Evolutionary conservation across 2,888 invertebrate species (phyloP), one percentile per base, ranked within the genome.

Genomic region (Brenthis ino): DNA sequence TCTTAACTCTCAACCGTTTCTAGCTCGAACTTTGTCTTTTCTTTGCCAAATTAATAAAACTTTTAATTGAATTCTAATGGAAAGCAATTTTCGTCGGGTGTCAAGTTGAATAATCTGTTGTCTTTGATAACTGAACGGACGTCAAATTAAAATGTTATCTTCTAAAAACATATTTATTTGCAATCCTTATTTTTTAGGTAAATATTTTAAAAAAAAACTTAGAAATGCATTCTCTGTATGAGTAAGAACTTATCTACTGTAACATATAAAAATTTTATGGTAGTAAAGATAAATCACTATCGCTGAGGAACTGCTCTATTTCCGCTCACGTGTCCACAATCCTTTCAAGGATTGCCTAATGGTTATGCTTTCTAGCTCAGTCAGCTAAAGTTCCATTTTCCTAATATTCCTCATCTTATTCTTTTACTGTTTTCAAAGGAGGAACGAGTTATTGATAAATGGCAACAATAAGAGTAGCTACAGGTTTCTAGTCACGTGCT

Each of bases 31-130:
- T 84, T 83, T 81, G 82, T 78, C 82, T 84, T 86, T 87, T 87
- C 88, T 87, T 86, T 85, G 84, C 83, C 82, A 88, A 89, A 91
- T 91, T 88, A 90, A 89, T 91, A 89, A 91, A 92, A 88, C 88
- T 92, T 92, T 92, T 90, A 92, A 91, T 91, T 89, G 88, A 89
- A 91, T 90, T 84, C 82, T 80, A 86, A 83, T 80, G 78, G 81
- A 84, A 82, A 86, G 85, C 82, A 85, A 87, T 86, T 86, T 87
- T 84, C 77, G 80, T 79, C 76, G 74, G 82, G 84, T 85, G 73
- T 75, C 74, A 61, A 68, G 64, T 75, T 74, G 67, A 73, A 71
- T 65, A 73, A 70, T 68, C 72, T 69, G 68, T 72, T 71, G 73
- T 70, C 69, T 73, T 72, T 72, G 72, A 74, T 73, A 70, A 69